A percentile compares a stretch with the other conserved stretches of the same genome.
Conservation (phyloP, 2,888 invertebrate genomes). For the Acronicta psi region DNA sequence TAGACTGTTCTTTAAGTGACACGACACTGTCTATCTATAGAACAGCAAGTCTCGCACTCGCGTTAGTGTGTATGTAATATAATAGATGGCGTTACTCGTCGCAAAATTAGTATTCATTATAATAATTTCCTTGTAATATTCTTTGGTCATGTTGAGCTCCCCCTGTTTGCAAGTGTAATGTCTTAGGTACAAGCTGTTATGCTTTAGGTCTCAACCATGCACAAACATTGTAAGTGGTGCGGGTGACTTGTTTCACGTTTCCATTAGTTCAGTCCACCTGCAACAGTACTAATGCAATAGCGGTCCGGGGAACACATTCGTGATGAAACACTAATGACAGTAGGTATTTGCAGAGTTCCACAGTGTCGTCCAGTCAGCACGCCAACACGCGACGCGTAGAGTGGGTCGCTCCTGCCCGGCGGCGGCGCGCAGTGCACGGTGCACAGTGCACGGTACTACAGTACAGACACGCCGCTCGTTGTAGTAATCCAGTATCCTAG, state of each 20-base stretch:
- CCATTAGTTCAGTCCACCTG: too few species aligned
- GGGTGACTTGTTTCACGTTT: too few species aligned
- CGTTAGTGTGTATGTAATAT: not conserved
- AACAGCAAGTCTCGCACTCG: not conserved
- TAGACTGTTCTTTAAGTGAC: slow-evolving; percentile 18
- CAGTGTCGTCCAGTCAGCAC: not conserved
- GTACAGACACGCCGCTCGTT: not conserved
- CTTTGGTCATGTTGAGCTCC: too few species aligned
- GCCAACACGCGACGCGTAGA: not conserved
- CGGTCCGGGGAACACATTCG: not conserved
- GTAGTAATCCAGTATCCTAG: slow-evolving; percentile 5
- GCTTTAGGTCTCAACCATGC: too few species aligned
- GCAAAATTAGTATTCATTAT: not conserved
- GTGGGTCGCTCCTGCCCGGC: not conserved
- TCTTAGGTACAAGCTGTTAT: too few species aligned
- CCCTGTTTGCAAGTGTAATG: too few species aligned
- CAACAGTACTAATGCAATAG: too few species aligned
- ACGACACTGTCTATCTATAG: not conserved
- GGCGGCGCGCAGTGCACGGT: too few species aligned
- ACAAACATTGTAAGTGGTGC: too few species aligned
- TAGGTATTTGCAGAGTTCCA: not conserved
- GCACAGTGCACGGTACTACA: too few species aligned
- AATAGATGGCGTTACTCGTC: slow-evolving; percentile 14
- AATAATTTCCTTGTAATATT: too few species aligned
- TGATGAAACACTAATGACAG: not conserved